Percentiles rank a stretch among this genome's conserved stretches.
Conservation (phyloP, 2,797 vertebrate species). For the Morus bassanus region DNA sequence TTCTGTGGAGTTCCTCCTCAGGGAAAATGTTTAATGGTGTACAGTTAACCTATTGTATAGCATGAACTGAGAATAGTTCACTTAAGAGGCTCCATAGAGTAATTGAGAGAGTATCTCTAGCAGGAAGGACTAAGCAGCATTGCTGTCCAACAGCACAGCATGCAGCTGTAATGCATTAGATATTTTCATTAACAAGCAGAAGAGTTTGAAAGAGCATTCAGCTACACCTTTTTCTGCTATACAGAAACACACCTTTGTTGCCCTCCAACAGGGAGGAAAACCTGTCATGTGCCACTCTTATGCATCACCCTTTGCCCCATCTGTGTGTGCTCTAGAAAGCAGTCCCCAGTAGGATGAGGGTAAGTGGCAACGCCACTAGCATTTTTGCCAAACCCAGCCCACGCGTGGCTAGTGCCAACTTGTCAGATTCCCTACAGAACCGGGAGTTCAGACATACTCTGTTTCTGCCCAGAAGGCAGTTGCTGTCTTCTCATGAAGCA, state of each 20-base stretch:
- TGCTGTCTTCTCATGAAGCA: neutral
- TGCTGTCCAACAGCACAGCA: rapidly evolving
- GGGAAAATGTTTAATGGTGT: neutral
- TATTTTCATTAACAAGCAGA: neutral
- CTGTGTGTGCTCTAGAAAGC: neutral
- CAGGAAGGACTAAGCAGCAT: neutral
- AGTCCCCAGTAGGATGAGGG: neutral
- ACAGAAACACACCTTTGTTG: neutral
- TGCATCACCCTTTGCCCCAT: neutral
- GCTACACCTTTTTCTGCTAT: neutral
- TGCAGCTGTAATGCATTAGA: neutral
- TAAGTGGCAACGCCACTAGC: neutral
- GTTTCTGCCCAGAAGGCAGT: neutral
- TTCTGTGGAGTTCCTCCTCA: neutral
- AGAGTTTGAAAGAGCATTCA: neutral
- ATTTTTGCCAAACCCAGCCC: neutral
- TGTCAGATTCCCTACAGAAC: neutral
- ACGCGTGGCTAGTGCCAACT: rapidly evolving
- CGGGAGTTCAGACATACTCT: neutral
- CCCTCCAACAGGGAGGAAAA: neutral
- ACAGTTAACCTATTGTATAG: neutral
- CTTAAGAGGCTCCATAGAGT: neutral
- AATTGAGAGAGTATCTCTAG: neutral
- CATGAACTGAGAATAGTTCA: neutral
- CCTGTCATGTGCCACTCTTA: neutral